phyloP scores from a whole-genome alignment of 2,113 vertebrate genomes.

The Ramphastos sulfuratus region DNA sequence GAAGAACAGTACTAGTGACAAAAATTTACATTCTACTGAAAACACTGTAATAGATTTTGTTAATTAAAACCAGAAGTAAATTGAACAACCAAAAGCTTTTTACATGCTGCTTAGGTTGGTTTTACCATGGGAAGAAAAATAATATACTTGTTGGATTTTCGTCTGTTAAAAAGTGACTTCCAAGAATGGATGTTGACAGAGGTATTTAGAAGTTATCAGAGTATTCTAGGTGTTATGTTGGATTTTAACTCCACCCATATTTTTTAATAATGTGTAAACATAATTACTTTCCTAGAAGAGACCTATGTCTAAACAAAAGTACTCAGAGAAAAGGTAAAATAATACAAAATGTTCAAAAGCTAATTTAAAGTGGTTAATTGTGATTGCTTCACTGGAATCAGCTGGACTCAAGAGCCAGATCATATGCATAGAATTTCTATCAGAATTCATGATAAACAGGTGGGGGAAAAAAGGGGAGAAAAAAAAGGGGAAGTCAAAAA shows the following conservation, averaged over 20 bases:
- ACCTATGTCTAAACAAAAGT: neutral
- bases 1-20: neutral
- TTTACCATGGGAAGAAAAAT: neutral
- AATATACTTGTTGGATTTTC: neutral
- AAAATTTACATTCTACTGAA: neutral
- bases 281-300: neutral
- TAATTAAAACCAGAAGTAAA: neutral
- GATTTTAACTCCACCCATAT: neutral
- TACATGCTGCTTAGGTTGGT: neutral
- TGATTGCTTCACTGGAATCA: neutral
- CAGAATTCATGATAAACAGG: neutral
- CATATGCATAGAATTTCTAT: neutral
- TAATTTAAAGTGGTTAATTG: neutral
- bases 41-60: neutral
- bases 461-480: neutral
- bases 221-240: accelerated
- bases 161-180: neutral
- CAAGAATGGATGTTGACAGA: neutral
- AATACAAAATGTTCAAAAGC: neutral
- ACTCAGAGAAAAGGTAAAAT: neutral
- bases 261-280: neutral
- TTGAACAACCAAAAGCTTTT: neutral
- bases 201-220: neutral
- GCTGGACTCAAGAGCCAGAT: neutral
- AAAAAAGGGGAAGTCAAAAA: no score